phyloP scores from a whole-genome alignment of 2,113 vertebrate genomes.

The Hassar affinis region DNA sequence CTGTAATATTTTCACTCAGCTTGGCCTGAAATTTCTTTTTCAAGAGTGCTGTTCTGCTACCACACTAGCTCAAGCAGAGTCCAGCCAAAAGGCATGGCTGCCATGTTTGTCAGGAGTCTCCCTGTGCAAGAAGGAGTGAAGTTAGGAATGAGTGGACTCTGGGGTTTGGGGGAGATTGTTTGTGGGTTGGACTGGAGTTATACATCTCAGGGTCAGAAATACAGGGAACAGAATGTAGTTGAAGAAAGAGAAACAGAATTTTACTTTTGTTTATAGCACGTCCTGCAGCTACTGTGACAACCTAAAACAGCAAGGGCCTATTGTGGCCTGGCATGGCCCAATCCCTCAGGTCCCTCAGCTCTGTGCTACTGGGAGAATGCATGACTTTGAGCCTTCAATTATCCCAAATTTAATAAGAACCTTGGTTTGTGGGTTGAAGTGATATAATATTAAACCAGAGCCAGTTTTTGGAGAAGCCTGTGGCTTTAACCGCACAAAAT shows the following conservation, averaged over 20 bases:
- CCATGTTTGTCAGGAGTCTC: slow-evolving; percentile 27
- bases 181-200: background rate
- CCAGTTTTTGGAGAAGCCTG: slow-evolving; percentile 53
- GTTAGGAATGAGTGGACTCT: background rate
- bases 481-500: slow-evolving; percentile 41
- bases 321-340: slow-evolving; percentile 23
- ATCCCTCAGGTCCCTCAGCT: slow-evolving; percentile 25
- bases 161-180: slow-evolving; percentile 1
- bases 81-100: slow-evolving; percentile 47
- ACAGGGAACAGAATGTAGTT: slow-evolving; percentile 19
- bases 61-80: slow-evolving; percentile 43
- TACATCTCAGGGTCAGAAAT: slow-evolving; percentile 15
- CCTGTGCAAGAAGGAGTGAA: background rate
- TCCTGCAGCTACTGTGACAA: slow-evolving; percentile 53
- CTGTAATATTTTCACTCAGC: slow-evolving; percentile 33
- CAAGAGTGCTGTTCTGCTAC: slow-evolving; percentile 38
- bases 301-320: slow-evolving; percentile 40
- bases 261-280: slow-evolving; percentile 42
- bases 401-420: slow-evolving; percentile 59
- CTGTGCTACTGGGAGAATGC: slow-evolving; percentile 34
- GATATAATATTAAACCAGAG: slow-evolving; percentile 59
- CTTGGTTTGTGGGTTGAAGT: slow-evolving; percentile 56
- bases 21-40: slow-evolving; percentile 29
- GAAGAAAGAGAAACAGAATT: slow-evolving; percentile 32
- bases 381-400: slow-evolving; percentile 50